phyloP scores from a whole-genome alignment of 2,888 invertebrate species.

The Dysmachus trigonus region DNA sequence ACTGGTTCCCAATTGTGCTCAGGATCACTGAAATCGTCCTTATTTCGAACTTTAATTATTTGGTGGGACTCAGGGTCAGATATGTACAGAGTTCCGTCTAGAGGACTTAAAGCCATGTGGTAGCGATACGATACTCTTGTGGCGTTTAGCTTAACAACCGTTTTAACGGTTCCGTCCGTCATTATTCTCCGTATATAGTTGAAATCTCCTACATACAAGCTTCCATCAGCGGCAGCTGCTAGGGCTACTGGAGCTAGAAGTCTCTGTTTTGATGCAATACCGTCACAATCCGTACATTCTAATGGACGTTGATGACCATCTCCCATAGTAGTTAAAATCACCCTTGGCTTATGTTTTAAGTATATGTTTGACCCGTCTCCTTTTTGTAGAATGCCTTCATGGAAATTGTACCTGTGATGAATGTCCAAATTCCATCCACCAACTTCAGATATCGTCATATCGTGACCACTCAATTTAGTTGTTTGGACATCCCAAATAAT shows the following conservation, averaged over 20 bases:
- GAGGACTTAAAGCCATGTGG: slow-evolving; percentile 94
- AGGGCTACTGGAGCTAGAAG: slow-evolving; percentile 93
- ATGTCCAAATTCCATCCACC: slow-evolving; percentile 98
- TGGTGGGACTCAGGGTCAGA: slow-evolving; percentile 96
- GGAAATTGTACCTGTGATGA: slow-evolving; percentile 97
- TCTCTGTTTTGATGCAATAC: slow-evolving; percentile 80
- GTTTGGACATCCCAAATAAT: slow-evolving; percentile 97
- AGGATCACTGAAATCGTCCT: slow-evolving; percentile 83
- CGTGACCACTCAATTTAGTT: slow-evolving; percentile 93
- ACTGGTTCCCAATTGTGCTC: slow-evolving; percentile 95
- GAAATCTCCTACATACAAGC: slow-evolving; percentile 94
- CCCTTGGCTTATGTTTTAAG: slow-evolving; percentile 89
- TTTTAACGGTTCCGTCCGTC: slow-evolving; percentile 77
- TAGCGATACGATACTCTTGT: slow-evolving; percentile 95
- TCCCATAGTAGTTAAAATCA: slow-evolving; percentile 90
- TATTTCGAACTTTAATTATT: slow-evolving; percentile 86
- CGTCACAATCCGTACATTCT: slow-evolving; percentile 84
- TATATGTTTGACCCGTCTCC: slow-evolving; percentile 97
- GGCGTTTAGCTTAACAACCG: slow-evolving; percentile 72
- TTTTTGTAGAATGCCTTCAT: slow-evolving; percentile 96
- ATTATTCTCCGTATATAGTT: slow-evolving; percentile 89
- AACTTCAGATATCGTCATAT: slow-evolving; percentile 96
- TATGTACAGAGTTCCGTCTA: slow-evolving; percentile 92
- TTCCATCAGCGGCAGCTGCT: slow-evolving; percentile 90
- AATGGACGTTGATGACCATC: slow-evolving; percentile 89